Percentiles rank a stretch among this genome's conserved stretches.
Evolutionary conservation across 2,797 vertebrate species (phyloP).

Genomic region (Myotis myotis): DNA sequence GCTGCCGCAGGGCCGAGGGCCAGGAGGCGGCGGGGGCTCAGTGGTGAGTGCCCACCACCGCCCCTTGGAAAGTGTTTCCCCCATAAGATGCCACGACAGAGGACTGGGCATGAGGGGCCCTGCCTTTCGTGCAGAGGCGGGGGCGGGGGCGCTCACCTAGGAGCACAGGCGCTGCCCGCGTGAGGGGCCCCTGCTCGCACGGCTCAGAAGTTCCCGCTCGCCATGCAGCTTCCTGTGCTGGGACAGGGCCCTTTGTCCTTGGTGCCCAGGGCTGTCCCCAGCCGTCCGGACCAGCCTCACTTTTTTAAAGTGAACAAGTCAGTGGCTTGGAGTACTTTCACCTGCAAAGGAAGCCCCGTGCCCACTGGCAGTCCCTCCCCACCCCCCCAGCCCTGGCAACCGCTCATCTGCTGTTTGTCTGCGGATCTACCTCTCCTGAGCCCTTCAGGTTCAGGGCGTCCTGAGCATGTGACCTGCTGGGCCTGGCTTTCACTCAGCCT

Average conservation of each 20-base stretch:
- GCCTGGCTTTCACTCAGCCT: not conserved
- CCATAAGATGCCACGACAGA: rapidly evolving
- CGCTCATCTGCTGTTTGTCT: rapidly evolving
- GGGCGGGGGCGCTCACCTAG: rapidly evolving
- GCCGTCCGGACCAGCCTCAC: not conserved
- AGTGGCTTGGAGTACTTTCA: rapidly evolving
- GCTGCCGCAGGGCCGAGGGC: rapidly evolving
- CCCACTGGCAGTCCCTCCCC: rapidly evolving
- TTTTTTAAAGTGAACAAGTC: not conserved
- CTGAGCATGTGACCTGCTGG: rapidly evolving
- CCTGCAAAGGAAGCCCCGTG: rapidly evolving
- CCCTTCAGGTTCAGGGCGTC: not conserved
- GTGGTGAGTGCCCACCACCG: not conserved
- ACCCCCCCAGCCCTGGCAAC: not conserved
- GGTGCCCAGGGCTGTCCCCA: not conserved
- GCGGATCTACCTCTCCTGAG: rapidly evolving
- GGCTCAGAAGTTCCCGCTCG: rapidly evolving
- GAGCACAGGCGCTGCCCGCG: rapidly evolving
- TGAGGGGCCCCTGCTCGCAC: not conserved
- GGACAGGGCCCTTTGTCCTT: not conserved
- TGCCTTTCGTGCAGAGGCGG: rapidly evolving
- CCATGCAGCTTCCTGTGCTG: not conserved
- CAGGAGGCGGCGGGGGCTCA: not conserved
- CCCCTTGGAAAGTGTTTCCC: too few relatives aligned
- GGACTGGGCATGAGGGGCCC: rapidly evolving